Evolutionary conservation across 2,888 invertebrate genomes (phyloP).

Genomic region (Ochropacha duplaris): DNA sequence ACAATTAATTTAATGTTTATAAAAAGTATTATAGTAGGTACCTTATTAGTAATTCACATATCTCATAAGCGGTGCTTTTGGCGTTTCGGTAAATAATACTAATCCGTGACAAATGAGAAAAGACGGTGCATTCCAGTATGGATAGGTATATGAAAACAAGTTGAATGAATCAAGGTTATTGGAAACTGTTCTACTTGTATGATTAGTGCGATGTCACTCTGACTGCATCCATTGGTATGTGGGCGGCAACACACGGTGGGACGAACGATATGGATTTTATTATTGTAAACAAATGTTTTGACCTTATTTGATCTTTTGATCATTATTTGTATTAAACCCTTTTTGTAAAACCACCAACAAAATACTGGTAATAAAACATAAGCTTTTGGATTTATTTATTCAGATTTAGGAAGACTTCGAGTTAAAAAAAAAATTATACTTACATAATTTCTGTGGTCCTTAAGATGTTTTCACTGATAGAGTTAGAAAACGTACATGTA

Average conservation of each 20-base stretch:
- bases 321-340: conserved; percentile 7
- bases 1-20: too few relatives aligned
- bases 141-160: conserved; percentile 43
- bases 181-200: conserved; percentile 55
- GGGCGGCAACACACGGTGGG: conserved; percentile 62
- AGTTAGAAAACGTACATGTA: too few relatives aligned
- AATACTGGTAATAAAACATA: background rate
- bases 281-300: conserved; percentile 51
- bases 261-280: conserved; percentile 47
- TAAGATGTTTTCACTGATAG: too few relatives aligned
- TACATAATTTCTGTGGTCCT: too few relatives aligned
- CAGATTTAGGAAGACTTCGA: too few relatives aligned
- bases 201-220: conserved; percentile 57
- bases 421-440: too few relatives aligned
- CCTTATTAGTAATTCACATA: conserved; percentile 28
- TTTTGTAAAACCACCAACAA: background rate
- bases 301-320: conserved; percentile 31
- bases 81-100: conserved; percentile 16
- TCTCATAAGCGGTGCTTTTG: conserved; percentile 27
- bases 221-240: conserved; percentile 34
- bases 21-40: too few relatives aligned
- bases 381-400: too few relatives aligned
- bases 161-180: conserved; percentile 62
- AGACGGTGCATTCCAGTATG: conserved; percentile 22
- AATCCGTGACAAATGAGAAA: conserved; percentile 15